Conservation (phyloP, 1,140 invertebrate species). For the Brachionus calyciflorus region DNA sequence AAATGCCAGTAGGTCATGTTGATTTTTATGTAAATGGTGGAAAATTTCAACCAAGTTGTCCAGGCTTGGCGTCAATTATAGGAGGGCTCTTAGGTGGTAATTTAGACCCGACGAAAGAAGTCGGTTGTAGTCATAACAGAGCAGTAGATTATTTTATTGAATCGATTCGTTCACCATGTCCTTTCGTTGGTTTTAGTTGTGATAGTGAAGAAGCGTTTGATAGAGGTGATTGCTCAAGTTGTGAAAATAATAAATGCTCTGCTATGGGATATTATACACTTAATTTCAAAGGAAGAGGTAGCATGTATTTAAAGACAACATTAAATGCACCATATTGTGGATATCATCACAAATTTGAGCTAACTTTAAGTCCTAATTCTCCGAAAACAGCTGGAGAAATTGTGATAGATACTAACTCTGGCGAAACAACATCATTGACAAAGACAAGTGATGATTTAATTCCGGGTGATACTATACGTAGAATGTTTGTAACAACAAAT, state of each 20-base stretch:
- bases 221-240: neutral
- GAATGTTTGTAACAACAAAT: conserved; percentile 32
- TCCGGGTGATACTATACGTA: neutral
- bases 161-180: conserved; percentile 12
- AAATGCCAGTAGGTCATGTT: conserved; percentile 64
- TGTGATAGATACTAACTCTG: neutral
- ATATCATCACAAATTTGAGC: conserved; percentile 27
- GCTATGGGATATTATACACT: conserved; percentile 24
- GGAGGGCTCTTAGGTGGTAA: neutral
- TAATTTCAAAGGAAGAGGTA: conserved; percentile 2
- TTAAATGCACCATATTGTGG: conserved; percentile 23
- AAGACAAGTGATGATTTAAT: conserved; percentile 34
- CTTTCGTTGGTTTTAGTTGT: conserved; percentile 21
- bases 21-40: conserved; percentile 72
- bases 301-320: conserved; percentile 40
- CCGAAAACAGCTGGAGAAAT: conserved; percentile 37
- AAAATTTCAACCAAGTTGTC: conserved; percentile 58
- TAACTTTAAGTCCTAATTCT: neutral
- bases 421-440: neutral
- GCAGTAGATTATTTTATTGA: conserved; percentile 33
- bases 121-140: conserved; percentile 36
- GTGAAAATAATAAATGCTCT: neutral
- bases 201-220: conserved; percentile 17
- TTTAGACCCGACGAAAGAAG: conserved; percentile 25
- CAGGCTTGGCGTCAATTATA: conserved; percentile 53